Conservation (phyloP, 2,113 vertebrate genomes). For the Varanus komodoensis region DNA sequence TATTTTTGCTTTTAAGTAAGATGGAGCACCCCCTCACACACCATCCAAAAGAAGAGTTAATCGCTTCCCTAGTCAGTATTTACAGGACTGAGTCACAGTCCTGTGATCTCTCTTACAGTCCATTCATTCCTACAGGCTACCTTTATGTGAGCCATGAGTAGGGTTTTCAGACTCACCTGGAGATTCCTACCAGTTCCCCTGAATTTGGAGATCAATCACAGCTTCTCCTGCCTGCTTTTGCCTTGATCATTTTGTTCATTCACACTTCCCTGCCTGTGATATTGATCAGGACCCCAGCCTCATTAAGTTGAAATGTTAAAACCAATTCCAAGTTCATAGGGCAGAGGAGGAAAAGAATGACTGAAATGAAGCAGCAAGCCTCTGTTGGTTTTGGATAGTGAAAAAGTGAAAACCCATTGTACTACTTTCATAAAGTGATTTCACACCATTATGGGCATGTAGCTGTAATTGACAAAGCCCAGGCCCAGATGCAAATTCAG, state of each 20-base stretch:
- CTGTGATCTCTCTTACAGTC: neutral
- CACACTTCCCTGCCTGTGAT: neutral
- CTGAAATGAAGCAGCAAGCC: neutral
- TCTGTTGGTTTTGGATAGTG: neutral
- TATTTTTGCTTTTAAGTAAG: too few relatives aligned
- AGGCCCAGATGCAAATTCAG: neutral
- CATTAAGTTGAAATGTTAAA: neutral
- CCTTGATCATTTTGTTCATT: neutral
- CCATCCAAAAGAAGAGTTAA: too few relatives aligned
- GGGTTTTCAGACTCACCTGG: neutral
- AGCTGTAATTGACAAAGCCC: constrained; percentile 1
- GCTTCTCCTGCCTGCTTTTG: neutral
- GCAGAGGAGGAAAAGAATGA: neutral
- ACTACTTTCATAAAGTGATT: constrained; percentile 1
- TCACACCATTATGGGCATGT: neutral
- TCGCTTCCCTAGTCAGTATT: too few relatives aligned
- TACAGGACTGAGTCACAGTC: neutral
- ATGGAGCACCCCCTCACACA: too few relatives aligned
- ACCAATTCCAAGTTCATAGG: neutral
- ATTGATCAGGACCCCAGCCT: neutral
- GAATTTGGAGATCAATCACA: neutral
- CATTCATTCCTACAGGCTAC: neutral
- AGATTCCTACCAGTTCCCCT: neutral
- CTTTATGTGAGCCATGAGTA: neutral
- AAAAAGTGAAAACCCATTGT: neutral